These are phyloP conservation scores for Tursiops truncatus DNA, from an alignment of 2,113 vertebrate genomes.

Conservation along the genomic window DNA sequence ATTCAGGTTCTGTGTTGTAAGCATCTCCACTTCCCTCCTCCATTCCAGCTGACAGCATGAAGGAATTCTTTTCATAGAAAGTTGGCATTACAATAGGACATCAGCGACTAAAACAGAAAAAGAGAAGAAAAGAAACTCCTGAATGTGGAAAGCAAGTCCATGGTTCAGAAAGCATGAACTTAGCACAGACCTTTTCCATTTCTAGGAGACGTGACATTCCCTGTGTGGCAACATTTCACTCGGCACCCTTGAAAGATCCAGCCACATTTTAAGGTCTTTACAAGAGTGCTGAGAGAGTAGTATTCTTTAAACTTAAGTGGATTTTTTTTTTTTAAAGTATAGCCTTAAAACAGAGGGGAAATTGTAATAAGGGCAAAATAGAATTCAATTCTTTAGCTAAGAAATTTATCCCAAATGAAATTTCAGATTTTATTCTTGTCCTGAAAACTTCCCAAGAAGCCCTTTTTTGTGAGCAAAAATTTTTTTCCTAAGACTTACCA, in stretches of 20 bases:
- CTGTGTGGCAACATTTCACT: not conserved
- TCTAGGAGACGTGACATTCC: conserved; percentile 42
- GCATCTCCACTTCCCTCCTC: too few relatives aligned
- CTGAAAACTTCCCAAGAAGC: not conserved
- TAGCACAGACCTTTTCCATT: conserved; percentile 16
- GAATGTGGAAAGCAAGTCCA: conserved; percentile 61
- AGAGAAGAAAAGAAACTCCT: not conserved
- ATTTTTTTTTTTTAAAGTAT: not conserved
- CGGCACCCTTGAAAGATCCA: conserved; percentile 25
- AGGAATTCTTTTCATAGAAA: conserved; percentile 61
- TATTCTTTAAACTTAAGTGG: not conserved
- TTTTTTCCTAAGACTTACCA: not conserved
- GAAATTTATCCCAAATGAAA: not conserved
- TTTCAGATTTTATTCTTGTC: not conserved
- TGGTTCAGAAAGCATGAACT: conserved; percentile 40
- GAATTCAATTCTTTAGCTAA: not conserved
- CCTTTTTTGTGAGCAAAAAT: not conserved
- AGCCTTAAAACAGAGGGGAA: not conserved
- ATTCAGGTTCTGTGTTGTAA: not conserved
- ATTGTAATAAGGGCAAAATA: not conserved
- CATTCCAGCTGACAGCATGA: not conserved
- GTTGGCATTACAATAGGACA: conserved; percentile 44
- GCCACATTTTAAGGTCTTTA: conserved; percentile 18
- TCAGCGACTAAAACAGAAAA: not conserved
- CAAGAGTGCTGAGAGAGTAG: not conserved